Conservation (phyloP, 2,888 invertebrate species). For the Sericinus montela region DNA sequence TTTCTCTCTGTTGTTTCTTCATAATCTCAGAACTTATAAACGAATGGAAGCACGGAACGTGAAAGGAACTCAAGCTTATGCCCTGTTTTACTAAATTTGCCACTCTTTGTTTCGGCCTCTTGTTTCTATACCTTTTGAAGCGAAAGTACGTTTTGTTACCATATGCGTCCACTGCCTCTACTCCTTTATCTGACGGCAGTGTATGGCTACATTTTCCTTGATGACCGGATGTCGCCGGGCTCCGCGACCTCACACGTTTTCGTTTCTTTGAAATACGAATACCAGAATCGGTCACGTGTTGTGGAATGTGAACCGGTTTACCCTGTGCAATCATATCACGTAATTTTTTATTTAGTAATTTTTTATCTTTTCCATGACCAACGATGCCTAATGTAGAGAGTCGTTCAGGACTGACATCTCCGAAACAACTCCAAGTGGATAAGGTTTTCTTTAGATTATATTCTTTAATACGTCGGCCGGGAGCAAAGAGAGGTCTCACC, state of each 20-base stretch:
- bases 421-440: slow-evolving; percentile 63
- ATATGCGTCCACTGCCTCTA: slow-evolving; percentile 45
- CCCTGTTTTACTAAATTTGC: slow-evolving; percentile 42
- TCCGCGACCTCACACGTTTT: slow-evolving; percentile 18
- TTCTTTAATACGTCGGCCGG: slow-evolving; percentile 32
- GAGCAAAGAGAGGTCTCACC: too few species aligned
- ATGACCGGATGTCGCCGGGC: not conserved
- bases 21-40: slow-evolving; percentile 53
- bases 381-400: slow-evolving; percentile 62
- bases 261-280: slow-evolving; percentile 28
- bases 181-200: slow-evolving; percentile 52
- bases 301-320: slow-evolving; percentile 49
- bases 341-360: slow-evolving; percentile 43
- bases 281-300: slow-evolving; percentile 37
- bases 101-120: slow-evolving; percentile 45
- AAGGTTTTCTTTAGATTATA: slow-evolving; percentile 35
- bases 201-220: slow-evolving; percentile 46
- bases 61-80: slow-evolving; percentile 62
- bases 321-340: slow-evolving; percentile 49
- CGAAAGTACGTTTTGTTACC: slow-evolving; percentile 60
- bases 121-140: slow-evolving; percentile 38
- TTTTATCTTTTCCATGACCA: slow-evolving; percentile 64
- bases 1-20: slow-evolving; percentile 45
- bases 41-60: slow-evolving; percentile 62
- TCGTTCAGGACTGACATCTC: slow-evolving; percentile 46